A percentile compares a stretch with the other conserved stretches of the same genome.
These are phyloP conservation scores for Oenanthe oenanthe DNA, from an alignment of 2,113 vertebrate genomes.

Conservation along the genomic window DNA sequence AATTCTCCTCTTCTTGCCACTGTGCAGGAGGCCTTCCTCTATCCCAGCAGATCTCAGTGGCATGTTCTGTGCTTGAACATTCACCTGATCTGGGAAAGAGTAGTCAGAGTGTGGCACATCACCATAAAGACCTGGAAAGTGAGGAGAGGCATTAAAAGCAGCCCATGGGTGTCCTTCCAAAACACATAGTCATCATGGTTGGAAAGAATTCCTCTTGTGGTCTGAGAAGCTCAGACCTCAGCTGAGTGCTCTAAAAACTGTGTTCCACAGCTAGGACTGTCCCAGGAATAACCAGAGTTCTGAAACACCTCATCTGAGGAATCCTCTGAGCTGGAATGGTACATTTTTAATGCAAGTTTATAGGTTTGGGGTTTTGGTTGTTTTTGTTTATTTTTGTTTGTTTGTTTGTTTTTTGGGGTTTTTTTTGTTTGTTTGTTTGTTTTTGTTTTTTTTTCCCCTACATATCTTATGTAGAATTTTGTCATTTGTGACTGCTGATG, in stretches of 20 bases:
- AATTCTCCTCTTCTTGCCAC: background rate
- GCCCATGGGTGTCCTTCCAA: background rate
- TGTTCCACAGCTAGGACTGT: fast-evolving
- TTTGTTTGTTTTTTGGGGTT: no score
- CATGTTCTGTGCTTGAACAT: background rate
- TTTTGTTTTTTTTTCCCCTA: background rate
- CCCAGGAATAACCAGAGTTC: background rate
- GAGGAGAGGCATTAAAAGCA: background rate
- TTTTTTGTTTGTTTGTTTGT: no score
- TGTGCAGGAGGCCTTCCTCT: background rate
- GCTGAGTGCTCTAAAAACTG: fast-evolving
- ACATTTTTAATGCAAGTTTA: background rate
- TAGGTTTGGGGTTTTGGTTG: background rate
- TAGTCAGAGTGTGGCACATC: background rate
- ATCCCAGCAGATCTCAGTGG: background rate
- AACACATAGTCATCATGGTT: fast-evolving
- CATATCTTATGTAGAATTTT: background rate
- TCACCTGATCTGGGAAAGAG: background rate
- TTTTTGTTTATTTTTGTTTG: background rate
- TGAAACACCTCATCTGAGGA: background rate
- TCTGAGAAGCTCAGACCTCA: background rate
- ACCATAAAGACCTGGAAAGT: background rate
- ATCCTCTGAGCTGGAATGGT: background rate
- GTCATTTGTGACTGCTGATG: background rate
- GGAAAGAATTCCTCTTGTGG: background rate